Percentiles rank a stretch among this genome's conserved stretches.
These are phyloP conservation scores for Cephus runcator DNA, from an alignment of 2,888 invertebrate species.

Conservation along the genomic window DNA sequence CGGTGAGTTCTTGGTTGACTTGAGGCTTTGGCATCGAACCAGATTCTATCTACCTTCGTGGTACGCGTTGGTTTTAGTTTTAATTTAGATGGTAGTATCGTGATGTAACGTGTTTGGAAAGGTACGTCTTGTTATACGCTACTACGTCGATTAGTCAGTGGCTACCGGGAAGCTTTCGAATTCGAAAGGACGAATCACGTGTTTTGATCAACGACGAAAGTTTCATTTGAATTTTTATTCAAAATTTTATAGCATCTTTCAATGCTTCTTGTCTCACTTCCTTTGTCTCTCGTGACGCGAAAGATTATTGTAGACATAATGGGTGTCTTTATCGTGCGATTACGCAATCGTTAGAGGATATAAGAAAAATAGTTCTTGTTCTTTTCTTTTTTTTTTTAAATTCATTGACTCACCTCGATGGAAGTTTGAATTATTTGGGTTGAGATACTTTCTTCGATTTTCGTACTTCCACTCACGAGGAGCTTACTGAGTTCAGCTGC, in stretches of 20 bases:
- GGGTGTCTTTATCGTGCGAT: neutral
- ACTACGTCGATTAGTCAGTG: constrained; percentile 35
- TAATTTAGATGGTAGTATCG: constrained; percentile 52
- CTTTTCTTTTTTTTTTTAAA: neutral
- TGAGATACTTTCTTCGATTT: constrained; percentile 39
- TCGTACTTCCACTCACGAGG: constrained; percentile 38
- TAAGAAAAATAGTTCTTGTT: neutral
- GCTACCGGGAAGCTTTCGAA: neutral
- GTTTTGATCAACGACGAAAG: neutral
- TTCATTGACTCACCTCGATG: constrained; percentile 31
- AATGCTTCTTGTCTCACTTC: neutral
- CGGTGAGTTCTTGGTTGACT: constrained; percentile 48
- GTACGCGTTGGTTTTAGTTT: constrained; percentile 48
- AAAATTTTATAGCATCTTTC: neutral
- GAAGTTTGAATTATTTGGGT: constrained; percentile 29
- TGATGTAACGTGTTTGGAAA: constrained; percentile 54
- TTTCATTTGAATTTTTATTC: neutral
- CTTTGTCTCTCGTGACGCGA: neutral
- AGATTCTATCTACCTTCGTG: constrained; percentile 49
- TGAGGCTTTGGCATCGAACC: constrained; percentile 50
- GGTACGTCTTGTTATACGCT: constrained; percentile 40
- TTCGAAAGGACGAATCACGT: neutral
- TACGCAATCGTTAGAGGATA: neutral
- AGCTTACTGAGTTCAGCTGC: constrained; percentile 46
- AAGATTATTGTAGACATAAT: neutral